Conservation (phyloP, 1,140 invertebrate genomes). For the Caenorhabditis tropicalis region DNA sequence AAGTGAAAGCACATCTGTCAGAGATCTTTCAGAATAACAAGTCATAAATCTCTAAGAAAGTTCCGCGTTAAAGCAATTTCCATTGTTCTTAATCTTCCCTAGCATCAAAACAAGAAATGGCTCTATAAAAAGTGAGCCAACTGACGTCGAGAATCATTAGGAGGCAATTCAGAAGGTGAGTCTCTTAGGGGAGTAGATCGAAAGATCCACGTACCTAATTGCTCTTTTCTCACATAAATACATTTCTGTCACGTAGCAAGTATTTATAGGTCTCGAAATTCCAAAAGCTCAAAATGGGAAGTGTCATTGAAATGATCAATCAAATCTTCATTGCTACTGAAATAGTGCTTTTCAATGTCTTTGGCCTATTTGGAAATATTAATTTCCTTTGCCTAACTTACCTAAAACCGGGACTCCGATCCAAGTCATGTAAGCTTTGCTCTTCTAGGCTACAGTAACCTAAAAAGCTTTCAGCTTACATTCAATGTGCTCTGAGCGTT, state of each 20-base stretch:
- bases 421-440: constrained; percentile 15
- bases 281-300: not conserved
- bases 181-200: not conserved
- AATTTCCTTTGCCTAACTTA: not conserved
- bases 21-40: no score
- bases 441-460: not conserved
- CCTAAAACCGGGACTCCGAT: not conserved
- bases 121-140: not conserved
- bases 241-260: no score
- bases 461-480: not conserved
- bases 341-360: constrained; percentile 8
- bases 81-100: not conserved
- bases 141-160: not conserved
- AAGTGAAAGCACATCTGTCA: no score
- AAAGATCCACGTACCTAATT: not conserved
- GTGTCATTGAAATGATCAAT: not conserved
- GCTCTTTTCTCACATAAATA: not conserved
- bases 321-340: constrained; percentile 8
- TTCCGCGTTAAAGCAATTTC: no score
- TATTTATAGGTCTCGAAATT: no score
- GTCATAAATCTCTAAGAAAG: no score
- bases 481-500: constrained; percentile 27
- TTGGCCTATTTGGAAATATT: constrained; percentile 25
- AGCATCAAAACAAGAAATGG: not conserved
- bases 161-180: not conserved